These are phyloP conservation scores for Cardiocondyla obscurior DNA, from an alignment of 1,140 invertebrate genomes.

Conservation along the genomic window DNA sequence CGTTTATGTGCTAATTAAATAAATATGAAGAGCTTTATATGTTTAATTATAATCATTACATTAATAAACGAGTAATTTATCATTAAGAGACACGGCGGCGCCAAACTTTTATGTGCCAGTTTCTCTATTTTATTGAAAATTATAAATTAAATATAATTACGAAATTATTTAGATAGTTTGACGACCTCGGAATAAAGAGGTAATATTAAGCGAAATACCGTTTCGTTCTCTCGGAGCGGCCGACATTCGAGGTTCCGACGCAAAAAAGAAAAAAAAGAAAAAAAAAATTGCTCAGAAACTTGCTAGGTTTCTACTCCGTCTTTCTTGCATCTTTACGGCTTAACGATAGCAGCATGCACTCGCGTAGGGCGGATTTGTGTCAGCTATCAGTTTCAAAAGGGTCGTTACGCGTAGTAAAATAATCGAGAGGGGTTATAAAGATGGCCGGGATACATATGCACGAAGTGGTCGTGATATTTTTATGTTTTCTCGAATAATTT, in stretches of 20 bases:
- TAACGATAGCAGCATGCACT: not conserved
- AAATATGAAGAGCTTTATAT: conserved; percentile 29
- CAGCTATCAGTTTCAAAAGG: conserved; percentile 22
- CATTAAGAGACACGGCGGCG: too few relatives aligned
- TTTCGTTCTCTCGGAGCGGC: not conserved
- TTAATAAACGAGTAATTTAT: conserved; percentile 30
- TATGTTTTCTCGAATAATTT: conserved; percentile 64
- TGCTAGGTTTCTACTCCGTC: not conserved
- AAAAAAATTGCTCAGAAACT: conserved; percentile 21
- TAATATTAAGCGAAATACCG: not conserved
- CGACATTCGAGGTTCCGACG: not conserved
- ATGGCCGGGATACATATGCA: conserved; percentile 58
- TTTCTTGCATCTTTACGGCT: conserved; percentile 41
- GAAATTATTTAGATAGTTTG: not conserved
- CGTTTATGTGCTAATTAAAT: not conserved
- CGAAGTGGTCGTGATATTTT: conserved; percentile 56
- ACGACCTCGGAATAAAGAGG: not conserved
- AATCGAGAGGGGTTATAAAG: conserved; percentile 37
- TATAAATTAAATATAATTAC: too few relatives aligned
- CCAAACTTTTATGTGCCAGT: too few relatives aligned
- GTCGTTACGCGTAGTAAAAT: conserved; percentile 51
- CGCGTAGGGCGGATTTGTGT: conserved; percentile 30
- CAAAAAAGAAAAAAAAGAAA: too few relatives aligned
- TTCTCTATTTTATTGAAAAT: too few relatives aligned
- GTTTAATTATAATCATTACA: conserved; percentile 27